Evolutionary conservation across 2,888 invertebrate species (phyloP).

Genomic region (Dastarcus helophoroides): DNA sequence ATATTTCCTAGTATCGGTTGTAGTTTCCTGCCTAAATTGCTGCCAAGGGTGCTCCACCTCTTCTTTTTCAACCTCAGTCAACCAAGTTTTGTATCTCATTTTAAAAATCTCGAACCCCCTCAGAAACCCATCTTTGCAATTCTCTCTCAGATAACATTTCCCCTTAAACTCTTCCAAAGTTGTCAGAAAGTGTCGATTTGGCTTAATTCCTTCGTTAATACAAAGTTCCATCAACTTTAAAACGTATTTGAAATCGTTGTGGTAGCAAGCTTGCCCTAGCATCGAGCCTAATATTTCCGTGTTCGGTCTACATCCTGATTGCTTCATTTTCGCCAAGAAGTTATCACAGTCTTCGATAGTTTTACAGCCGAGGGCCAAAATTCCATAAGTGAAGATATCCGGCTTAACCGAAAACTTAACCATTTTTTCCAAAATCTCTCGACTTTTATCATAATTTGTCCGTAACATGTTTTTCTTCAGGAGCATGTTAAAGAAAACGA

Average conservation of each 20-base stretch:
- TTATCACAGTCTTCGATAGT: constrained; percentile 49
- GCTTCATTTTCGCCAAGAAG: constrained; percentile 60
- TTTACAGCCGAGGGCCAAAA: constrained; percentile 67
- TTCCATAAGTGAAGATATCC: constrained; percentile 77
- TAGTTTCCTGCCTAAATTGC: constrained; percentile 41
- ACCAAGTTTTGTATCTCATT: constrained; percentile 39
- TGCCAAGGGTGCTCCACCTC: constrained; percentile 52
- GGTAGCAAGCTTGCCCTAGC: constrained; percentile 50
- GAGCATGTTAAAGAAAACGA: constrained; percentile 75
- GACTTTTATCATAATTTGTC: constrained; percentile 46
- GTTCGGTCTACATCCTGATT: constrained; percentile 49
- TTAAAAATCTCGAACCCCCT: constrained; percentile 17
- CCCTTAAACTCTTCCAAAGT: constrained; percentile 52
- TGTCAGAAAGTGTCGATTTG: constrained; percentile 49
- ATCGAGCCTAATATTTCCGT: constrained; percentile 64
- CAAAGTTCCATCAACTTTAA: constrained; percentile 56
- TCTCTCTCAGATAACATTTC: constrained; percentile 32
- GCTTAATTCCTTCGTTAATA: constrained; percentile 47
- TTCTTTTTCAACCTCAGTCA: constrained; percentile 38
- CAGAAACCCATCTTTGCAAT: constrained; percentile 3
- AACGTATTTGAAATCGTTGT: constrained; percentile 54
- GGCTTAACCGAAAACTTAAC: constrained; percentile 44
- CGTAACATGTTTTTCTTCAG: constrained; percentile 70
- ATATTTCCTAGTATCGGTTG: constrained; percentile 26
- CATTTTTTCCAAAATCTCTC: constrained; percentile 48